These are phyloP conservation scores for Nothocercus nigrocapillus DNA, from an alignment of 2,113 vertebrate genomes.

Conservation along the genomic window DNA sequence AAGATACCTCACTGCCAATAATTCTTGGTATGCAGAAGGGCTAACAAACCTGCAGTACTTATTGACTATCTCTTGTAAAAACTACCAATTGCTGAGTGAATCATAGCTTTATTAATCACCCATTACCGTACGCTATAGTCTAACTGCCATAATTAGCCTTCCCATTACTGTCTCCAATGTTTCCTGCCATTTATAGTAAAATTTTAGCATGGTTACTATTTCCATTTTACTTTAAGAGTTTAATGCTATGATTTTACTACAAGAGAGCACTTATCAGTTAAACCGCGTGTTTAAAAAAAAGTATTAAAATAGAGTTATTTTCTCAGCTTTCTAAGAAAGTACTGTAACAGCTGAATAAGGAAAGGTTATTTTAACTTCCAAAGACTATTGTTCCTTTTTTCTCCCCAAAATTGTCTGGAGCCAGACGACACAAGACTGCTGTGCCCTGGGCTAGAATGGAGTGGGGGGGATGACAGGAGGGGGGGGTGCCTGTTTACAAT, in stretches of 20 bases:
- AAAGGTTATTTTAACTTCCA: slow-evolving; percentile 52
- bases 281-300: not conserved
- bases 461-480: not conserved
- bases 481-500: slow-evolving; percentile 81
- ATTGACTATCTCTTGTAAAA: not conserved
- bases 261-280: not conserved
- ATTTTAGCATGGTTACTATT: not conserved
- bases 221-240: not conserved
- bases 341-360: slow-evolving; percentile 38
- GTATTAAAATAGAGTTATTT: not conserved
- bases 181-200: not conserved
- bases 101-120: not conserved
- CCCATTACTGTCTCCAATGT: not conserved
- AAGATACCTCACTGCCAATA: not conserved
- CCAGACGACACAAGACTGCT: slow-evolving; percentile 56
- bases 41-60: not conserved
- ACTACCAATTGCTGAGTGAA: not conserved
- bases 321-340: slow-evolving; percentile 31
- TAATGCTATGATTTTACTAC: not conserved
- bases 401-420: slow-evolving; percentile 43
- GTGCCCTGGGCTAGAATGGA: slow-evolving; percentile 58
- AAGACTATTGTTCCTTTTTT: slow-evolving; percentile 32
- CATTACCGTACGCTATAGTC: not conserved
- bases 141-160: not conserved
- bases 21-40: not conserved